Percentiles rank a stretch among this genome's conserved stretches.
These are phyloP conservation scores for Habropoda laboriosa DNA, from an alignment of 1,140 invertebrate genomes.

Conservation along the genomic window DNA sequence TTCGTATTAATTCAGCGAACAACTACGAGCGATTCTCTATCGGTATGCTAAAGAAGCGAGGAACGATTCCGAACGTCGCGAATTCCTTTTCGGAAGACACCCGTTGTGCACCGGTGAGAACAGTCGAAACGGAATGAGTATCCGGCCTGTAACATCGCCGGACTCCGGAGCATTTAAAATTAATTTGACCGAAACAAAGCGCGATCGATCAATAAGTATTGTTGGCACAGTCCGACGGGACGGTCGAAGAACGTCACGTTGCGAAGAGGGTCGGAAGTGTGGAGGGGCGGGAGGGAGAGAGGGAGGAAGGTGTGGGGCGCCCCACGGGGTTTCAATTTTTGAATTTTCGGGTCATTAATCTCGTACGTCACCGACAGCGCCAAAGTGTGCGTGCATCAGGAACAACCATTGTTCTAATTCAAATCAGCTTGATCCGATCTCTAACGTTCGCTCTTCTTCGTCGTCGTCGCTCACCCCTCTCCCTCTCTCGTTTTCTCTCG, in stretches of 20 bases:
- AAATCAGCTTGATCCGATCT: conserved; percentile 71
- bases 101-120: conserved; percentile 61
- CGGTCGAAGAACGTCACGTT: conserved; percentile 53
- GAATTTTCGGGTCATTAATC: conserved; percentile 75
- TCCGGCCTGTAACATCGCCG: conserved; percentile 55
- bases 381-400: conserved; percentile 46
- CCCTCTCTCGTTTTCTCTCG: background rate
- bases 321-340: conserved; percentile 72
- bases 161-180: conserved; percentile 68
- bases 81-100: conserved; percentile 34
- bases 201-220: conserved; percentile 71
- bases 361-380: conserved; percentile 67
- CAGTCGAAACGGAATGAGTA: conserved; percentile 59
- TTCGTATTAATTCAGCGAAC: no score
- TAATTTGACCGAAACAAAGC: conserved; percentile 71
- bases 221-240: conserved; percentile 55
- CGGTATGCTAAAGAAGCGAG: background rate
- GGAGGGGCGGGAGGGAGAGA: no score
- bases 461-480: background rate
- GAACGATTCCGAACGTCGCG: background rate
- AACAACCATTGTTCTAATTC: conserved; percentile 74
- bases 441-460: conserved; percentile 48
- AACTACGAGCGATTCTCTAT: no score
- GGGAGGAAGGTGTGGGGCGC: conserved; percentile 65
- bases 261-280: conserved; percentile 23